phyloP scores from a whole-genome alignment of 2,113 vertebrate species.

The Phyllopteryx taeniolatus region DNA sequence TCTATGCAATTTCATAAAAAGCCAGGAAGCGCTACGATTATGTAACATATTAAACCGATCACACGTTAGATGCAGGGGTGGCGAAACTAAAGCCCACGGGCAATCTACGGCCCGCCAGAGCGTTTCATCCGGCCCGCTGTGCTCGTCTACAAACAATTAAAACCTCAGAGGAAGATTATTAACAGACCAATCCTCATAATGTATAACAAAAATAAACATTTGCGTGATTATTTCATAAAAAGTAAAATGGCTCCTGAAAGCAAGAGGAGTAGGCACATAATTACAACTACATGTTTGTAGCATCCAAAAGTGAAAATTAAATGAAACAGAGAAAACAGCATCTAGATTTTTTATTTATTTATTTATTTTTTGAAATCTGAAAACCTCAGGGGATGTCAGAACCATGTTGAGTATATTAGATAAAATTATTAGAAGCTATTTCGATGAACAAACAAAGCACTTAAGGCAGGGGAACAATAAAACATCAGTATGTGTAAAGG shows the following conservation, averaged over 20 bases:
- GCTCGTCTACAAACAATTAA: background rate
- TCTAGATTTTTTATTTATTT: background rate
- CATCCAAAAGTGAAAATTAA: background rate
- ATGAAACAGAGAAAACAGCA: too few relatives aligned
- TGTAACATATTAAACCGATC: conserved; percentile 64
- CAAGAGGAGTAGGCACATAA: background rate
- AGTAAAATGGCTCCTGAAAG: background rate
- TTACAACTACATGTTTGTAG: background rate
- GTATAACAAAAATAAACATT: background rate
- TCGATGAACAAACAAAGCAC: background rate
- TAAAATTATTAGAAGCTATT: background rate
- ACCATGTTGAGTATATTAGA: background rate
- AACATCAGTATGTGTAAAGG: background rate
- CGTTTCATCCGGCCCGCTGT: background rate
- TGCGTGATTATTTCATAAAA: background rate
- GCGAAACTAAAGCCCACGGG: conserved; percentile 5
- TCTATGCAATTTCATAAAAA: conserved; percentile 9
- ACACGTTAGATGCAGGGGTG: conserved; percentile 58
- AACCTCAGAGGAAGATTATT: background rate
- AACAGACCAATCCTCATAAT: background rate
- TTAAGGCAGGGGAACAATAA: background rate
- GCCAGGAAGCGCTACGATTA: conserved; percentile 49
- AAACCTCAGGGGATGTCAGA: background rate
- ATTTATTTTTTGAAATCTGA: background rate
- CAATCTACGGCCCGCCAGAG: background rate